These are phyloP conservation scores for Sander lucioperca DNA, from an alignment of 2,113 vertebrate species.

Conservation along the genomic window DNA sequence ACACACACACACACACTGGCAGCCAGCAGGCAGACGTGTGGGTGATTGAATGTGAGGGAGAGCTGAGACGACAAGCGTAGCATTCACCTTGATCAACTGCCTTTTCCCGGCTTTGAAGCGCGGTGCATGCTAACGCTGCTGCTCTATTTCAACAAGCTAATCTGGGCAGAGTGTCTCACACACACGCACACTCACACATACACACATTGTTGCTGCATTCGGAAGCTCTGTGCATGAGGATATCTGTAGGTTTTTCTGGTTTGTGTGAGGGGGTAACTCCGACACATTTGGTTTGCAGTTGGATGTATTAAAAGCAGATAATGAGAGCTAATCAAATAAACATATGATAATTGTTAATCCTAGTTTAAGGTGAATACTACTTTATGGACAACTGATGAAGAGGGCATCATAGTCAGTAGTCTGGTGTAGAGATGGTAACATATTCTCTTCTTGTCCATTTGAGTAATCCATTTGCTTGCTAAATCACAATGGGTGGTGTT, in stretches of 20 bases:
- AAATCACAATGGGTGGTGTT: not conserved
- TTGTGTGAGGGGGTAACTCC: not conserved
- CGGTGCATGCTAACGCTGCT: conserved; percentile 46
- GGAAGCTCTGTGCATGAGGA: not conserved
- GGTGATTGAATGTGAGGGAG: conserved; percentile 60
- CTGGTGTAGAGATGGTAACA: not conserved
- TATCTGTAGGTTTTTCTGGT: not conserved
- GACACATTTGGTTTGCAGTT: not conserved
- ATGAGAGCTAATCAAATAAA: not conserved
- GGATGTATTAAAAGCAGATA: not conserved
- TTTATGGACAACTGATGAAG: not conserved
- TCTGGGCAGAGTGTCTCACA: conserved; percentile 41
- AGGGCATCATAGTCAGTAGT: not conserved
- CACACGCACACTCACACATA: conserved; percentile 15
- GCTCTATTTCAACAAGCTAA: conserved; percentile 80
- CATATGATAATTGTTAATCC: not conserved
- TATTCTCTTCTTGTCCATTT: not conserved
- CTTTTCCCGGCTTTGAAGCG: conserved; percentile 68
- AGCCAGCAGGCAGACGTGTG: conserved; percentile 49
- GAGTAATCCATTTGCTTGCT: not conserved
- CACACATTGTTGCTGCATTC: not conserved
- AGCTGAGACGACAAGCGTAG: conserved; percentile 69
- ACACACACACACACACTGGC: conserved; percentile 18
- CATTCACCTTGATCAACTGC: conserved; percentile 78
- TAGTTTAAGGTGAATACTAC: not conserved